Conservation (phyloP, 2,113 vertebrate species). For the Theropithecus gelada region DNA sequence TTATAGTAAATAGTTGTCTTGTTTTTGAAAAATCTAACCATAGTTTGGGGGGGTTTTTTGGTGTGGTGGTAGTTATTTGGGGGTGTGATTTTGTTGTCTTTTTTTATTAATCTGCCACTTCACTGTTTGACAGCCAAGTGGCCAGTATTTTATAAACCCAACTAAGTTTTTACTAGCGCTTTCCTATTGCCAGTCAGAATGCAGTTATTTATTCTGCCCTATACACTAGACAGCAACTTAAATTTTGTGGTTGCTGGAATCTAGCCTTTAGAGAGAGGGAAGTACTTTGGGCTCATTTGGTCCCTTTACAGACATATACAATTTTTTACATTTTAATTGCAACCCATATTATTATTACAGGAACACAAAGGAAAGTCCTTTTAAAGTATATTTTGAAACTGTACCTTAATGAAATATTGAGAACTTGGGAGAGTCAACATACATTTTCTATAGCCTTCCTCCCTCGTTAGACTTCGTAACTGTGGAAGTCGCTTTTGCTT, state of each 20-base stretch:
- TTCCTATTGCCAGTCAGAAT: constrained; percentile 52
- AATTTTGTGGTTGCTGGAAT: constrained; percentile 38
- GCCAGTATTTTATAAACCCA: constrained; percentile 35
- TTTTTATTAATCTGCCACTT: not conserved
- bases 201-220: constrained; percentile 46
- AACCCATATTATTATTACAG: not conserved
- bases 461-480: constrained; percentile 63
- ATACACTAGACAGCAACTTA: not conserved
- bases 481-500: constrained; percentile 74
- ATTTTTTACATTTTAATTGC: constrained; percentile 50
- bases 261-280: constrained; percentile 12
- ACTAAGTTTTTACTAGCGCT: constrained; percentile 13
- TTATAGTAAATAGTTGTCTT: constrained; percentile 72
- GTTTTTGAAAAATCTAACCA: constrained; percentile 54
- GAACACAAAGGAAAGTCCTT: constrained; percentile 30
- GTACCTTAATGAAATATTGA: constrained; percentile 84
- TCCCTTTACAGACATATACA: constrained; percentile 6
- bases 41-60: not conserved
- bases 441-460: constrained; percentile 81
- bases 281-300: not conserved
- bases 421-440: constrained; percentile 80
- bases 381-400: constrained; percentile 54
- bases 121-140: not conserved
- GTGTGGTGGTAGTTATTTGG: not conserved
- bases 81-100: not conserved